Evolutionary conservation across 2,113 vertebrate species (phyloP).

Genomic region (Platichthys flesus): DNA sequence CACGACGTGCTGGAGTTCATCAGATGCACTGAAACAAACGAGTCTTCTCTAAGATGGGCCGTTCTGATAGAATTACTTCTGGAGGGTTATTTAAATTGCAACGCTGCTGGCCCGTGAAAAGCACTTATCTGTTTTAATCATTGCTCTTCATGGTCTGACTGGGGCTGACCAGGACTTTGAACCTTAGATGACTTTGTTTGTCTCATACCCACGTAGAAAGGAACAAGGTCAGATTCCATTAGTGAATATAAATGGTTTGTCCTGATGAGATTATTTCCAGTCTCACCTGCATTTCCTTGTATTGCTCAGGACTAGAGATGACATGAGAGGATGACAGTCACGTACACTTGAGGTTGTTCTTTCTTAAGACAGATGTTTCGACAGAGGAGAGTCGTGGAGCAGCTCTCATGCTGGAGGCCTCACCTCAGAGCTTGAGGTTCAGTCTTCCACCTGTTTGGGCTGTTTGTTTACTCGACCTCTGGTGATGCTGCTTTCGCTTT

Average conservation of each 20-base stretch:
- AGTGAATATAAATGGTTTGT: neutral
- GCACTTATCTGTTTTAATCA: conserved; percentile 32
- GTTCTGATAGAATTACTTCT: conserved; percentile 39
- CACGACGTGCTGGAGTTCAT: conserved; percentile 40
- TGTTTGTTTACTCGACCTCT: too few relatives aligned
- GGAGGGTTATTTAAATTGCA: conserved; percentile 28
- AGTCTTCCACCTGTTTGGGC: too few relatives aligned
- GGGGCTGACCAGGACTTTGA: conserved; percentile 9
- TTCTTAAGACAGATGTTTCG: too few relatives aligned
- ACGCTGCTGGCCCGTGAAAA: conserved; percentile 32
- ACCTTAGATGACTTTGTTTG: neutral
- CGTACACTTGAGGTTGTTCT: too few relatives aligned
- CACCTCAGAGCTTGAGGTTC: too few relatives aligned
- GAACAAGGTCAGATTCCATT: conserved; percentile 22
- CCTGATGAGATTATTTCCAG: too few relatives aligned
- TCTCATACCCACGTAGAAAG: conserved; percentile 4
- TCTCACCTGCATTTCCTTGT: too few relatives aligned
- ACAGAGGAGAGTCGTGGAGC: too few relatives aligned
- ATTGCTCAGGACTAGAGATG: too few relatives aligned
- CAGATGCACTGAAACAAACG: conserved; percentile 20
- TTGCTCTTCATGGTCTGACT: conserved; percentile 10
- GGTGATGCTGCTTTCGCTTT: too few relatives aligned
- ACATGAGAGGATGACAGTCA: too few relatives aligned
- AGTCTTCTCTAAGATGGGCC: conserved; percentile 11
- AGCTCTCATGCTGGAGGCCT: too few relatives aligned